A percentile compares a stretch with the other conserved stretches of the same genome.
Evolutionary conservation across 2,113 vertebrate species (phyloP).

Genomic region (Larimichthys polyactis): DNA sequence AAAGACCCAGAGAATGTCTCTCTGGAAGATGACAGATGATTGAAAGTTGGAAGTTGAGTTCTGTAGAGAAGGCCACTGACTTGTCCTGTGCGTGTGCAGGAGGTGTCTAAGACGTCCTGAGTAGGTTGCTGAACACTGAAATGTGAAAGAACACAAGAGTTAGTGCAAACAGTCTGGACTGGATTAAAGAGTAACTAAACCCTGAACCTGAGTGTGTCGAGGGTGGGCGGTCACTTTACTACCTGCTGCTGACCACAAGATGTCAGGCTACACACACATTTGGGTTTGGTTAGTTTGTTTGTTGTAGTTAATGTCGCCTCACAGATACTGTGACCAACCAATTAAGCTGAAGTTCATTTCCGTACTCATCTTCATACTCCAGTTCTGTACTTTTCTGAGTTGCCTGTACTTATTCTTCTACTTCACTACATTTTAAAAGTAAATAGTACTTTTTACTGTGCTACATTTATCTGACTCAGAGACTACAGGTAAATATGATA

Average conservation of each 20-base stretch:
- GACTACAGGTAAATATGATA: no score
- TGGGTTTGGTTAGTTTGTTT: background rate
- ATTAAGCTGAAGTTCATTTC: background rate
- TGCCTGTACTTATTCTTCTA: no score
- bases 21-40: background rate
- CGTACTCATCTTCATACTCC: no score
- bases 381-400: no score
- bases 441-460: no score
- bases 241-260: background rate
- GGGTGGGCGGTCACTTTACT: background rate
- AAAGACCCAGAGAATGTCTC: background rate
- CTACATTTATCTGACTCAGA: no score
- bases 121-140: constrained; percentile 80
- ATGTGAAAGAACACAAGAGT: background rate
- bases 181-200: background rate
- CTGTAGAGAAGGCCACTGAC: background rate
- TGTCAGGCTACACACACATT: background rate
- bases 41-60: background rate
- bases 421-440: no score
- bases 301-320: background rate
- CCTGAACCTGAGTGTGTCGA: background rate
- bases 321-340: background rate
- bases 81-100: background rate
- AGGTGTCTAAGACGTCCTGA: constrained; percentile 65
- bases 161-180: background rate